Base-by-base conservation (phyloP, 1,140 invertebrate species). In the Delia radicum region DNA sequence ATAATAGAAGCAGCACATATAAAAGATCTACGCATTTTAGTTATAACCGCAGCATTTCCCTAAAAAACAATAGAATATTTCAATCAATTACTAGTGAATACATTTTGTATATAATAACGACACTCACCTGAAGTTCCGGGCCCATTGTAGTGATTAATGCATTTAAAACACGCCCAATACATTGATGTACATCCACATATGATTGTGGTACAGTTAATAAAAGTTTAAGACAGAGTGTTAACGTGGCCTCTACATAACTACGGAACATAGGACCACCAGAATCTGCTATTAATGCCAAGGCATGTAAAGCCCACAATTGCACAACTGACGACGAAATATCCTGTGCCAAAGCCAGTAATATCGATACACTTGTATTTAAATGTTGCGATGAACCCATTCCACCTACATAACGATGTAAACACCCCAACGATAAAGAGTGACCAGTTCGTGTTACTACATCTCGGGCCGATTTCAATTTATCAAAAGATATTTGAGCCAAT, bases 251-350 rank as follows among this genome's bases (percentile, higher is more conserved):
- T 12, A 99, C 96, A 87, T 98, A 99, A 15, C 94, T 92, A 26
- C 97, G 90, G 88, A 99, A 99, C 96, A 99, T 98, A 28, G 97
- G 98, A 1, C 98, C 98, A 26, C 97, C 97, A 7, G 97, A 98
- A 86, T 99, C 97, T 27, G 97, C 97, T 76, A 99, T 97, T 75
- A 99, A 89, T 8, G 96, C 94, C 33, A 99, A 86, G 2, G 97
- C 97, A 88, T 99, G 96, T 3, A 99, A 87, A 0, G 98, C 94
- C 98, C 98, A 99, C 33, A 98, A 94, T 92, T 98, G 81, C 31
- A 87, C 85, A 24, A 86, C 84, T 0, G 85, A 85, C 10, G 85
- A 86, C 3, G 83, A 81, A n/a, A 80, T 92, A 87, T 99, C 97
- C 88, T 99, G 97, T 0, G 96, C 96, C 3, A 99, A 87, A 26